phyloP scores from a whole-genome alignment of 2,113 vertebrate genomes.

The Bombycilla garrulus region DNA sequence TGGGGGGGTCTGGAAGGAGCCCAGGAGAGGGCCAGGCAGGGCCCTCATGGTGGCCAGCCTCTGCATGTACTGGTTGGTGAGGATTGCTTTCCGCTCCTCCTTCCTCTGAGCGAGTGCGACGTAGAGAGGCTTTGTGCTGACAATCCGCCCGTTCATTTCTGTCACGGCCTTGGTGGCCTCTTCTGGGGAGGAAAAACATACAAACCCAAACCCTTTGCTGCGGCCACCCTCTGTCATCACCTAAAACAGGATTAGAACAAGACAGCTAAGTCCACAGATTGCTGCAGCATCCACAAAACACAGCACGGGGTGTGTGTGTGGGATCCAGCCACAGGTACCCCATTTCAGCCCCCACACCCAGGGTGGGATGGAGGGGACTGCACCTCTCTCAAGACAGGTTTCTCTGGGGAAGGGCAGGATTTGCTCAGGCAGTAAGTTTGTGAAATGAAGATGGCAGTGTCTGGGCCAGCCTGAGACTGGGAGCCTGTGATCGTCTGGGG shows the following conservation, averaged over 20 bases:
- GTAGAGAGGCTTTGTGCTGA: slow-evolving; percentile 94
- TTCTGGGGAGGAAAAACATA: slow-evolving; percentile 97
- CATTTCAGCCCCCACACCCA: background rate
- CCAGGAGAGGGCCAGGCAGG: slow-evolving; percentile 80
- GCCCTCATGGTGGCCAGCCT: slow-evolving; percentile 83
- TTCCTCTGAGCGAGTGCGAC: slow-evolving; percentile 93
- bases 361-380: background rate
- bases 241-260: slow-evolving; percentile 75
- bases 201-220: slow-evolving; percentile 98
- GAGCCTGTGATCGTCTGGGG: background rate
- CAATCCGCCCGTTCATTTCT: slow-evolving; percentile 94
- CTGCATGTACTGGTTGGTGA: slow-evolving; percentile 96
- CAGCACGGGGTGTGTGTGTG: accelerated
- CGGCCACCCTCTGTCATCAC: slow-evolving; percentile 94
- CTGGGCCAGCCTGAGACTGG: background rate
- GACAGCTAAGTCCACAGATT: slow-evolving; percentile 60
- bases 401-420: background rate
- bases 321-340: background rate
- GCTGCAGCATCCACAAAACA: background rate
- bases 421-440: background rate
- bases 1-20: slow-evolving; percentile 83
- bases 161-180: slow-evolving; percentile 97
- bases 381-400: accelerated
- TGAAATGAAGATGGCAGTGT: background rate
- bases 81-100: slow-evolving; percentile 93